phyloP scores from a whole-genome alignment of 2,797 vertebrate genomes.

The Leuciscus waleckii region DNA sequence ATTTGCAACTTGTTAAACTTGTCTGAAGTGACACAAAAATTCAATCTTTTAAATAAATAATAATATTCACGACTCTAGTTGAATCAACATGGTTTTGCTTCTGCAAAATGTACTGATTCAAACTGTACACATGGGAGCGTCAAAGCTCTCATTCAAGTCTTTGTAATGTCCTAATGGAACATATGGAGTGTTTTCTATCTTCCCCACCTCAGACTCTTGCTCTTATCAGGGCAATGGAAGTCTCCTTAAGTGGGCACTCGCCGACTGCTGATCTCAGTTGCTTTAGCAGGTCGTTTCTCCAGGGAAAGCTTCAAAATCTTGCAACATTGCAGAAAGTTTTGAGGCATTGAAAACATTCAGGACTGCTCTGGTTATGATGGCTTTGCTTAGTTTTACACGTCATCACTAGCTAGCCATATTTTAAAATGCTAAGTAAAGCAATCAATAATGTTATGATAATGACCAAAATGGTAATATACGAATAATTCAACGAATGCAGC shows the following conservation, averaged over 20 bases:
- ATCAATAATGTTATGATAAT: neutral
- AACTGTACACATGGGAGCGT: neutral
- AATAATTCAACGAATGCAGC: neutral
- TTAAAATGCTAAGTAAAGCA: neutral
- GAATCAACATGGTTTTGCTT: neutral
- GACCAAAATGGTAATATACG: neutral
- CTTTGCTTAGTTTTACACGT: conserved; percentile 15
- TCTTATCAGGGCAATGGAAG: conserved; percentile 43
- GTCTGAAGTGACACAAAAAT: neutral
- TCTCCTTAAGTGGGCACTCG: conserved; percentile 44
- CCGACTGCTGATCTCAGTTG: conserved; percentile 43
- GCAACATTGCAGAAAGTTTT: conserved; percentile 39
- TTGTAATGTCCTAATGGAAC: conserved; percentile 13
- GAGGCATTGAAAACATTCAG: conserved; percentile 11
- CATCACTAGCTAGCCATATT: conserved; percentile 1
- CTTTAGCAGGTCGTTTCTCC: conserved; percentile 34
- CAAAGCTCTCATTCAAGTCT: conserved; percentile 13
- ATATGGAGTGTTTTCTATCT: conserved; percentile 42
- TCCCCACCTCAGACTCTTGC: conserved; percentile 50
- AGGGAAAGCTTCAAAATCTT: conserved; percentile 43
- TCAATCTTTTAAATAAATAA: neutral
- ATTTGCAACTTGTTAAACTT: neutral
- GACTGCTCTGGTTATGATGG: conserved; percentile 8
- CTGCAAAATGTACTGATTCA: neutral
- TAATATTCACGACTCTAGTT: neutral